A percentile compares a stretch with the other conserved stretches of the same genome.
Evolutionary conservation across 2,113 vertebrate species (phyloP).

Genomic region (Solea solea): DNA sequence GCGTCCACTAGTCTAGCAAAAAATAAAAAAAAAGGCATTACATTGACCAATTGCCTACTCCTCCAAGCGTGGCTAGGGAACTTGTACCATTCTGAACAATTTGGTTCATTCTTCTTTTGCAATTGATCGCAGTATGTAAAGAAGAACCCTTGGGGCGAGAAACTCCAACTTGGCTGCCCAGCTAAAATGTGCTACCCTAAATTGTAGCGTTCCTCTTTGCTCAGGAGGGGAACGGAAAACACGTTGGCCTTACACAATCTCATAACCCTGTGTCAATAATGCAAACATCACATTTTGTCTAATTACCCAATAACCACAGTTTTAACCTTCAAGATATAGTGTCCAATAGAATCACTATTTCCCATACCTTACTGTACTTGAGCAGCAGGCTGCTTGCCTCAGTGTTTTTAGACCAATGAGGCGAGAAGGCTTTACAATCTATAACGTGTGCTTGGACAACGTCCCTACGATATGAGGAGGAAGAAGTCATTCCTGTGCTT

Average conservation of each 20-base stretch:
- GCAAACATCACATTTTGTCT: conserved; percentile 5
- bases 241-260: conserved; percentile 6
- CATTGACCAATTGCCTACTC: conserved; percentile 67
- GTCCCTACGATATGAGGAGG: conserved; percentile 66
- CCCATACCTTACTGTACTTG: conserved; percentile 21
- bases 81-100: conserved; percentile 75
- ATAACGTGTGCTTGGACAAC: conserved; percentile 61
- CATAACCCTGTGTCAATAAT: conserved; percentile 5
- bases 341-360: conserved; percentile 31
- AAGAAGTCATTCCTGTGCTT: conserved; percentile 74
- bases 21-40: conserved; percentile 60
- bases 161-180: conserved; percentile 36
- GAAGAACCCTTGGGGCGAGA: conserved; percentile 56
- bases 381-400: conserved; percentile 53
- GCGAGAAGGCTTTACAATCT: conserved; percentile 64
- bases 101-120: conserved; percentile 73
- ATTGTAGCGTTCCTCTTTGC: conserved; percentile 11
- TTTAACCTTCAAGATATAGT: conserved; percentile 24
- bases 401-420: conserved; percentile 65
- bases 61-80: conserved; percentile 49
- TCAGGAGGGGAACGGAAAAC: conserved; percentile 9
- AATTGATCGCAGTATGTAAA: conserved; percentile 73
- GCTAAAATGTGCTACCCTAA: conserved; percentile 25
- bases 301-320: conserved; percentile 19
- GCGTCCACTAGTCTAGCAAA: conserved; percentile 62